Conservation (phyloP, 2,888 invertebrate genomes). For the Aphelenchoides bicaudatus region DNA sequence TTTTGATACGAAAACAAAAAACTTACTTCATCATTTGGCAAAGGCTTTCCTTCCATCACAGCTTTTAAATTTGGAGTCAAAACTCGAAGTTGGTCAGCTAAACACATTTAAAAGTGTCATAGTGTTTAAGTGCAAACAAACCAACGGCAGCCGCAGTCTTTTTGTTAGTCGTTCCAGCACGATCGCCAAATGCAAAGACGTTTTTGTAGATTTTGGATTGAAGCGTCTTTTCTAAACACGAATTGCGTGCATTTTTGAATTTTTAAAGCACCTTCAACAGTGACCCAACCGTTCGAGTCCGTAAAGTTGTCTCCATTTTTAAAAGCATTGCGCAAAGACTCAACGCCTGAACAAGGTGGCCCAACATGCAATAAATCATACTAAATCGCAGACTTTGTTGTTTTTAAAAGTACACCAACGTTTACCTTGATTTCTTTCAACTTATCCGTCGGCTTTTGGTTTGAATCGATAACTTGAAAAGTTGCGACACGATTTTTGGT, state of each 20-base stretch:
- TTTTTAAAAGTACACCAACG: not conserved
- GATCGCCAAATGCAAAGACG: conserved; percentile 90
- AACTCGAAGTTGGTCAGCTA: conserved; percentile 81
- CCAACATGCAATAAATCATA: conserved; percentile 47
- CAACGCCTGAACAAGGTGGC: conserved; percentile 44
- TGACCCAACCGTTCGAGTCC: conserved; percentile 47
- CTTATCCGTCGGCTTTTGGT: conserved; percentile 39
- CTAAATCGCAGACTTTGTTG: conserved; percentile 29
- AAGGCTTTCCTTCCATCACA: conserved; percentile 68
- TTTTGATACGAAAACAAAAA: no score
- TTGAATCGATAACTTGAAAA: conserved; percentile 66
- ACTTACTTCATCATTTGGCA: no score
- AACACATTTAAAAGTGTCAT: no score
- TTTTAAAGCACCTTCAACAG: no score
- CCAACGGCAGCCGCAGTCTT: conserved; percentile 95
- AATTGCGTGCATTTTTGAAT: no score
- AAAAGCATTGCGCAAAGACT: conserved; percentile 33
- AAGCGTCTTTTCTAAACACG: conserved; percentile 65
- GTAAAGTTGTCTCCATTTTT: conserved; percentile 28
- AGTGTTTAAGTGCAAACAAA: no score
- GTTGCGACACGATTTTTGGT: conserved; percentile 73
- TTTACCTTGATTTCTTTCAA: conserved; percentile 28
- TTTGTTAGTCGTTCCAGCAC: conserved; percentile 83
- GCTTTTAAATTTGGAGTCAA: conserved; percentile 73
- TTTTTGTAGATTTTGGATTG: conserved; percentile 78